Percentiles rank a stretch among this genome's conserved stretches.
phyloP scores from a whole-genome alignment of 2,888 invertebrate genomes.

The Gibbula magus region DNA sequence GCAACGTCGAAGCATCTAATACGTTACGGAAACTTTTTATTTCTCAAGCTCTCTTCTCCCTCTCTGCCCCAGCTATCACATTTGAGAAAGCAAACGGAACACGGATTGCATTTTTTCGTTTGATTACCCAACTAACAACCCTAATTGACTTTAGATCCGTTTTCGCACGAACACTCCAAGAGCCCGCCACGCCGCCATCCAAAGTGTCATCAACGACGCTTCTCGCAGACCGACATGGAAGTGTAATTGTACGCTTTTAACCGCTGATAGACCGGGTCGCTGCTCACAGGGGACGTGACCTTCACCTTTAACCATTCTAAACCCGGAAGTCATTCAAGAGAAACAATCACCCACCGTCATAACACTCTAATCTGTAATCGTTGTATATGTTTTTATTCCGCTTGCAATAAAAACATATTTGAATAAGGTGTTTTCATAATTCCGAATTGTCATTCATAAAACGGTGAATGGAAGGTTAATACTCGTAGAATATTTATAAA shows the following conservation, averaged over 20 bases:
- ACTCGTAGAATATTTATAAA: too few species aligned
- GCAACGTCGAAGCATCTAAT: conserved; percentile 18
- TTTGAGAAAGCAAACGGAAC: conserved; percentile 28
- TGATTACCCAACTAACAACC: conserved; percentile 39
- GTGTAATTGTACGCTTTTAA: conserved; percentile 1
- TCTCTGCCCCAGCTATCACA: conserved; percentile 20
- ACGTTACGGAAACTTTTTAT: conserved; percentile 36
- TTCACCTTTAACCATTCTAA: too few species aligned
- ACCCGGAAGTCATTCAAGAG: too few species aligned
- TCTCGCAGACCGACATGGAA: neutral
- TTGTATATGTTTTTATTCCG: too few species aligned
- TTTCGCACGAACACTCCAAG: neutral
- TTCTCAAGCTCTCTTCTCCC: conserved; percentile 22
- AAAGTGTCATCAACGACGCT: neutral
- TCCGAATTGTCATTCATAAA: too few species aligned
- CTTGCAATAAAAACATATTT: too few species aligned
- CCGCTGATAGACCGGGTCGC: neutral
- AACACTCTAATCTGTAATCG: too few species aligned
- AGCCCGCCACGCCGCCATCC: neutral
- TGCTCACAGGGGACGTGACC: too few species aligned
- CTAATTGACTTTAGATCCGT: conserved; percentile 38
- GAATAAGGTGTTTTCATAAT: too few species aligned
- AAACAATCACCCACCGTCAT: too few species aligned
- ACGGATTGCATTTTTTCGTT: conserved; percentile 31
- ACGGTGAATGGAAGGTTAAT: too few species aligned